A percentile compares a stretch with the other conserved stretches of the same genome.
These are phyloP conservation scores for Volucella bombylans DNA, from an alignment of 2,888 invertebrate species.

Conservation along the genomic window DNA sequence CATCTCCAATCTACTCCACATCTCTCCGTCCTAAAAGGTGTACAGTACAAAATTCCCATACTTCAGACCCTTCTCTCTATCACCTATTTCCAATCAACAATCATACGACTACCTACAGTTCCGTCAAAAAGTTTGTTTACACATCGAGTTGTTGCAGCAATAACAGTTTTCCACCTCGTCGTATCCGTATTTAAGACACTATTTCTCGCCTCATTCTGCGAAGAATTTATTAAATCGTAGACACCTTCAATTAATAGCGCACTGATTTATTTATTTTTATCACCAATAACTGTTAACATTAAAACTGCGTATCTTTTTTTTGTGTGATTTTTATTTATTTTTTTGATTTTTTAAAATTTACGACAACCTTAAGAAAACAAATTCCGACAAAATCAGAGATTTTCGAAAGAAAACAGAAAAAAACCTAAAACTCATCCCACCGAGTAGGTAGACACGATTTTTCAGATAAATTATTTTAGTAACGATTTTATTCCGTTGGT, in stretches of 20 bases:
- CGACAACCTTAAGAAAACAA: background rate
- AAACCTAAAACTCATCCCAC: constrained; percentile 40
- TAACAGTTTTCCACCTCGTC: constrained; percentile 25
- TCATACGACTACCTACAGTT: background rate
- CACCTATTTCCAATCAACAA: constrained; percentile 62
- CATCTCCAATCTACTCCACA: constrained; percentile 26
- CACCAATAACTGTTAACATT: constrained; percentile 70
- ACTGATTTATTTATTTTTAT: constrained; percentile 70
- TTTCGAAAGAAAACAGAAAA: constrained; percentile 4
- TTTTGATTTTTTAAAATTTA: background rate
- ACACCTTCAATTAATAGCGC: constrained; percentile 70
- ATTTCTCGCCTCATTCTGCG: constrained; percentile 11
- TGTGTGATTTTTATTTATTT: constrained; percentile 47
- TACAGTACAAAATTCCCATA: constrained; percentile 31
- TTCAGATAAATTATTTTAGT: constrained; percentile 57
- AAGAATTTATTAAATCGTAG: constrained; percentile 66
- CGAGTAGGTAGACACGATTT: background rate
- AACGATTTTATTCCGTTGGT: background rate
- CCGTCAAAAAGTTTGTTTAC: constrained; percentile 52
- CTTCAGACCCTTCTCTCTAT: constrained; percentile 43
- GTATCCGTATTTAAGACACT: background rate
- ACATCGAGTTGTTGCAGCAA: constrained; percentile 43
- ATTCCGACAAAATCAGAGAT: background rate
- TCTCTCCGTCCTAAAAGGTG: constrained; percentile 53
- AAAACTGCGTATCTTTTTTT: constrained; percentile 62